phyloP scores from a whole-genome alignment of 2,888 invertebrate species.

The Nowickia ferox region DNA sequence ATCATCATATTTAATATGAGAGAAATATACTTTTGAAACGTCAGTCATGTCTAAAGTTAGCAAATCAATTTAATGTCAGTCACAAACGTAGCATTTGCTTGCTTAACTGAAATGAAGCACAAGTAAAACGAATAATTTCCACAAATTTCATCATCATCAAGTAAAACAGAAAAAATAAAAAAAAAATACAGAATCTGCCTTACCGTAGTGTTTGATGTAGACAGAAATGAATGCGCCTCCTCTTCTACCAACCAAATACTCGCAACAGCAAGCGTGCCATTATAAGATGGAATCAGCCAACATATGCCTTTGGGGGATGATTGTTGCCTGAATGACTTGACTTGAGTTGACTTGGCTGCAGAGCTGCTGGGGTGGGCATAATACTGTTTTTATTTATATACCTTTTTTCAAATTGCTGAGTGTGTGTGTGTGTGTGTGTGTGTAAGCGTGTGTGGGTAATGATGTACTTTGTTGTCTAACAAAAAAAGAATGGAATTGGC shows the following conservation, averaged over 20 bases:
- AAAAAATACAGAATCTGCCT: slow-evolving; percentile 38
- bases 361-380: slow-evolving; percentile 13
- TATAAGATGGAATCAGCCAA: slow-evolving; percentile 67
- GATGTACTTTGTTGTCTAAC: slow-evolving; percentile 61
- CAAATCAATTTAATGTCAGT: slow-evolving; percentile 82
- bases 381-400: slow-evolving; percentile 38
- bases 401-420: neutral
- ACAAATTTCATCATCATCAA: slow-evolving; percentile 81
- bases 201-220: slow-evolving; percentile 31
- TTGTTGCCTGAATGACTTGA: slow-evolving; percentile 32
- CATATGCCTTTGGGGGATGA: slow-evolving; percentile 61
- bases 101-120: slow-evolving; percentile 75
- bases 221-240: slow-evolving; percentile 33
- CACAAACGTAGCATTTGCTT: slow-evolving; percentile 76
- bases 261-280: slow-evolving; percentile 5
- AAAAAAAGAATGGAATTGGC: slow-evolving; percentile 59
- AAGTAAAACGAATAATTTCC: slow-evolving; percentile 67
- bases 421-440: neutral
- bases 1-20: slow-evolving; percentile 56
- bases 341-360: slow-evolving; percentile 7
- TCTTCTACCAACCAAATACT: slow-evolving; percentile 12
- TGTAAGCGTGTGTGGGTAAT: slow-evolving; percentile 37
- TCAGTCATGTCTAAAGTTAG: slow-evolving; percentile 80
- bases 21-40: slow-evolving; percentile 73
- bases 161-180: neutral